Base-by-base conservation (phyloP, 2,797 vertebrate species). In the Decapterus maruadsi region DNA sequence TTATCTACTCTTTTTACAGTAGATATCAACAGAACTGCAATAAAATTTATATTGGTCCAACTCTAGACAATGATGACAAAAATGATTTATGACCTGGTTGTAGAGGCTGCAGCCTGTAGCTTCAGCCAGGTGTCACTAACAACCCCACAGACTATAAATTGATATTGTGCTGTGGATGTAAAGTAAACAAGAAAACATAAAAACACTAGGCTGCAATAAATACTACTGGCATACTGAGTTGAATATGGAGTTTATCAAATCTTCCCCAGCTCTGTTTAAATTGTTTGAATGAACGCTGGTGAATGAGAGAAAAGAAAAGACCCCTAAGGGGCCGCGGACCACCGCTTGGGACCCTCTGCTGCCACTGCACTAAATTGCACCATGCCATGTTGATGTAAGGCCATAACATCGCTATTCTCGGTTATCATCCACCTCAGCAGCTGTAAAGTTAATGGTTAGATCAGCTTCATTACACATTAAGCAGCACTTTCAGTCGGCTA, bases 291-390 rank as follows among this genome's bases (percentile, higher is more conserved):
- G 34, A 43, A 17, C 14, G 54, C 19, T 31, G 6, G 2, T 29
- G 59, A 34, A 8, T 20, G 31, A 42, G 17, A 20, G 9, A 3
- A 26, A 26, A 26, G 26, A 26, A 26, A 3, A 12, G 65, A 42
- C 72, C 55, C 40, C 7, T 4, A 7, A 36, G 4, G 20, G 78
- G 42, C 66, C 80, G 8, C 66, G 53, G 34, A 60, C 78, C 84
- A 50, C 19, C 34, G 51, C 1, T 78, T 81, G 51, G 34, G 19
- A 50, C 59, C 54, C 71, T 59, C 34, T 40, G 4, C 53, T 29
- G 2, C 45, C 8, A 12, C 26, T 26, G 26, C 26, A 26, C 26
- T 26, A 26, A 58, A 71, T 19, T 61, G 4, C 64, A 50, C 17
- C 34, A 45, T 40, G 16, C 34, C 10, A 16, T n/a, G 50, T 14